These are phyloP conservation scores for Glareola pratincola DNA, from an alignment of 2,113 vertebrate genomes.

Conservation along the genomic window DNA sequence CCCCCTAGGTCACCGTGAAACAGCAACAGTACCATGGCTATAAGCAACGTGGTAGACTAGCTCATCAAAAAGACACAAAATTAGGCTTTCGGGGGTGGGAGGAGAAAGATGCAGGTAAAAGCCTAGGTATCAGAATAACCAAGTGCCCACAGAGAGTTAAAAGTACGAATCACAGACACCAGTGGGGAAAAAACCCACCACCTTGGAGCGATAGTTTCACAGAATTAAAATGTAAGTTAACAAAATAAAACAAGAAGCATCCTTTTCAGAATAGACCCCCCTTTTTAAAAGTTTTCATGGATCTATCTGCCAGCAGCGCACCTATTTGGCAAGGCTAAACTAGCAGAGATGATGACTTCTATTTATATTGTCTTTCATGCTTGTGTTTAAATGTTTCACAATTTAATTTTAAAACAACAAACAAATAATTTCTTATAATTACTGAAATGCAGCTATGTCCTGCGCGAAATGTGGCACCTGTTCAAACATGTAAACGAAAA, in stretches of 20 bases:
- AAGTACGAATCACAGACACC: background rate
- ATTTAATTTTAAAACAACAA: slow-evolving; percentile 8
- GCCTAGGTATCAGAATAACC: background rate
- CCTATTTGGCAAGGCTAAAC: background rate
- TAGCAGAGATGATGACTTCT: background rate
- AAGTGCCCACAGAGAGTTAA: background rate
- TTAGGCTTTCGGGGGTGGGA: rapidly evolving
- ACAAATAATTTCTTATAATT: background rate
- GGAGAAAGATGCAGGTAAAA: background rate
- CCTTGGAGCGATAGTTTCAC: background rate
- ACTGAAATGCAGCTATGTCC: background rate
- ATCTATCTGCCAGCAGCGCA: background rate
- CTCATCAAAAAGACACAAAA: background rate
- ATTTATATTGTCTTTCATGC: background rate
- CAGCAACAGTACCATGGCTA: rapidly evolving
- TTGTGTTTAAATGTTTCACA: background rate
- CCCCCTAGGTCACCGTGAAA: background rate
- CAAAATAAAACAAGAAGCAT: background rate
- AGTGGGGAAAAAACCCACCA: rapidly evolving
- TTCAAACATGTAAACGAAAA: background rate
- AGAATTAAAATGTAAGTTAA: background rate
- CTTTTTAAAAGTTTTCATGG: background rate
- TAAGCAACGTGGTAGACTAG: background rate
- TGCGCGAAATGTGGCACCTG: background rate
- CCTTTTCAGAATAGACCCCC: background rate